Percentiles rank a stretch among this genome's conserved stretches.
These are phyloP conservation scores for Gambusia holbrooki DNA, from an alignment of 2,113 vertebrate species.

Conservation along the genomic window DNA sequence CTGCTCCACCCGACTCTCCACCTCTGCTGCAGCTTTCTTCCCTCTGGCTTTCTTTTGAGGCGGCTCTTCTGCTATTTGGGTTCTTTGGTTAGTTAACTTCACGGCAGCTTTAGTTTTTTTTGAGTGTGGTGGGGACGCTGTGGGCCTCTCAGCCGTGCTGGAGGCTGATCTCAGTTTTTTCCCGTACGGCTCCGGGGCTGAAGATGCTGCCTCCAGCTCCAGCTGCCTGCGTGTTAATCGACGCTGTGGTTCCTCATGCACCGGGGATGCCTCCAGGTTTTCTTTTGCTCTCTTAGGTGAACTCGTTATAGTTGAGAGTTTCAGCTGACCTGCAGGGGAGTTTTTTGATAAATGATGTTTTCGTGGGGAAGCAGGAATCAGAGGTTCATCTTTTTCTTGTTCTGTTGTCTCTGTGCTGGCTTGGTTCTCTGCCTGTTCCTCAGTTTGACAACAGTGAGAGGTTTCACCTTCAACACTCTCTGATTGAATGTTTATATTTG, in stretches of 20 bases:
- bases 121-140: neutral
- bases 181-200: neutral
- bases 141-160: neutral
- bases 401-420: conserved; percentile 13
- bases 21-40: neutral
- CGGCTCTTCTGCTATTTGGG: conserved; percentile 1
- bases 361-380: conserved; percentile 4
- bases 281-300: conserved; percentile 6
- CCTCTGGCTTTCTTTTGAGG: conserved; percentile 55
- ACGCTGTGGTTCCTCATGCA: neutral
- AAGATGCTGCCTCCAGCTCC: neutral
- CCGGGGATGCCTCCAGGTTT: neutral
- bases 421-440: neutral
- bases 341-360: conserved; percentile 15
- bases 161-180: conserved; percentile 46
- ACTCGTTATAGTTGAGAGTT: neutral
- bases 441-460: neutral
- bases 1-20: conserved; percentile 16
- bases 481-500: neutral
- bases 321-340: neutral
- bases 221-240: conserved; percentile 31
- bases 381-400: conserved; percentile 10
- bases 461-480: conserved; percentile 18
- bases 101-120: conserved; percentile 22
- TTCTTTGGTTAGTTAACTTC: neutral